Base-by-base conservation (phyloP, 2,797 vertebrate species). In the Girardinus metallicus region DNA sequence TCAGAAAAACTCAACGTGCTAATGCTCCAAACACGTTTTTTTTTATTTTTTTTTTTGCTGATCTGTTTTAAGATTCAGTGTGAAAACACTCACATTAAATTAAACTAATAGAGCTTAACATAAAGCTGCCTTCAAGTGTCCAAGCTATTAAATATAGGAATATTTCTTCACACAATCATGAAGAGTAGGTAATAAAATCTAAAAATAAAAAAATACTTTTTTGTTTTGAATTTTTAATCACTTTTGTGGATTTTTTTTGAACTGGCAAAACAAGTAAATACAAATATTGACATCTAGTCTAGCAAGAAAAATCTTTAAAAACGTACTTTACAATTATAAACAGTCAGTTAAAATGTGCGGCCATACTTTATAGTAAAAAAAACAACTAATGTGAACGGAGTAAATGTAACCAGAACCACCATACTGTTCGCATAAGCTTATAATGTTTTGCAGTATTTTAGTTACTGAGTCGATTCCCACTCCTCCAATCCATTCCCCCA, bases 141-240 rank as follows among this genome's bases (percentile, higher is more conserved):
- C 31, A 8, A 16, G 18, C 7, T 34, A 11, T 26, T 10, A 11
- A 55, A 55, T n/a, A n/a, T 26, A 31, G 29, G 1, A 18, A 62
- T 16, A 31, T 16, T 31, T 8, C 60, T 62, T 62, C 26, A 57
- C 11, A 29, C n/a, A 62, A 18, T 34, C 5, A 34, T 62, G 16
- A 62, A 62, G 15, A 62, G 13, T 34, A 31, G 57, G n/a, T 18
- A 29, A 12, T 18, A 34, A 62, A 62, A 31, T 29, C 12, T n/a
- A 18, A 1, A 49, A 18, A 13, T 6, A n/a, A 53, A 55, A n/a
- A 1, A 0, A 1, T 11, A 9, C 1, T 9, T 53, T 57, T 5
- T 57, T 62, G 5, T 34, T 62, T 62, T 16, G 13, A 4, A 29
- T 57, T 57, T n/a, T 57, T 60, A n/a, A n/a, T 60, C 13, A 34